Percentiles rank a stretch among this genome's conserved stretches.
These are phyloP conservation scores for Falco peregrinus DNA, from an alignment of 2,797 vertebrate species.

Conservation along the genomic window DNA sequence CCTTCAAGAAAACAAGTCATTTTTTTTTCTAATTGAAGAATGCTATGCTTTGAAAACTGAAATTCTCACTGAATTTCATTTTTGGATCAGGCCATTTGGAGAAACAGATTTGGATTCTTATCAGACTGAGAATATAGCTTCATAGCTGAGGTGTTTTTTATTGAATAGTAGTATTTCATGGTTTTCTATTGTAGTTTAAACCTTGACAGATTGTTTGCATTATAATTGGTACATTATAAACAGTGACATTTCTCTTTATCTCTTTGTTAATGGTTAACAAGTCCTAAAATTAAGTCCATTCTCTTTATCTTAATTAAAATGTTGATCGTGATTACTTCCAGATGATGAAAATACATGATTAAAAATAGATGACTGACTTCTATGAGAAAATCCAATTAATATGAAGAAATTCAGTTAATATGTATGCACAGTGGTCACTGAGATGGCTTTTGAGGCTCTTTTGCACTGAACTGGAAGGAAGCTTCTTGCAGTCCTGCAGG, in stretches of 20 bases:
- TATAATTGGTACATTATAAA: background rate
- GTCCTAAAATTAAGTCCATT: background rate
- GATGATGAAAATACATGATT: background rate
- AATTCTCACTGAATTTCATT: background rate
- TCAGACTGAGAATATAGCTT: background rate
- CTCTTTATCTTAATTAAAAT: constrained; percentile 30
- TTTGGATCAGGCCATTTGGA: background rate
- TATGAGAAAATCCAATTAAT: background rate
- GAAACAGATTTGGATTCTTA: background rate
- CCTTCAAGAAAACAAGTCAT: background rate
- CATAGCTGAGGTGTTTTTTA: background rate
- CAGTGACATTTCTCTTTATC: background rate
- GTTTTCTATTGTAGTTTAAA: background rate
- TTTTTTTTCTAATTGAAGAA: background rate
- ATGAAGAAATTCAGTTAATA: background rate
- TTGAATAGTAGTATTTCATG: background rate
- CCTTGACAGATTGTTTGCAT: background rate
- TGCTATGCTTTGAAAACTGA: background rate
- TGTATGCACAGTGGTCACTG: background rate
- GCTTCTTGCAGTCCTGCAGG: background rate
- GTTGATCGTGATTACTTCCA: constrained; percentile 29
- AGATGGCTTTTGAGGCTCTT: background rate
- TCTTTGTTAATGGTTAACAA: background rate
- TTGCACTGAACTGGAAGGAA: background rate
- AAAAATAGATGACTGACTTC: background rate